Conservation (phyloP, 2,113 vertebrate species). For the Apodemus sylvaticus region DNA sequence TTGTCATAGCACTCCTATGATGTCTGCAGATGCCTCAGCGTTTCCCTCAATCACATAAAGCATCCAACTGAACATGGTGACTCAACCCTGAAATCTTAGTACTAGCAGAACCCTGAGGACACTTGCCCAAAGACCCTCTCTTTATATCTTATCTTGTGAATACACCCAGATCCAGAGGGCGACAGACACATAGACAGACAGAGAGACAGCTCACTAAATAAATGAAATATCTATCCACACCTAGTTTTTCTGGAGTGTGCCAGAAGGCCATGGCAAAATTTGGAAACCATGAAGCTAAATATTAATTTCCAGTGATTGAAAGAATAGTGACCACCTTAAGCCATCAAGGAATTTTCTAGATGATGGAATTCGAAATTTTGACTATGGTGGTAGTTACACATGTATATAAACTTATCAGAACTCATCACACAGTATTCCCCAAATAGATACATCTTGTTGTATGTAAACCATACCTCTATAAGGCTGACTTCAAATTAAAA, state of each 20-base stretch:
- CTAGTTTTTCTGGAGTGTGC: fast-evolving
- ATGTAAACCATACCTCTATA: neutral
- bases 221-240: neutral
- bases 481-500: neutral
- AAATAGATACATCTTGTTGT: neutral
- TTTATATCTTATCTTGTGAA: neutral
- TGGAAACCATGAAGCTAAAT: neutral
- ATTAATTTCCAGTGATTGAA: neutral
- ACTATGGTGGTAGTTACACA: neutral
- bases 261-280: too few relatives aligned
- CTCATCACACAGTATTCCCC: neutral
- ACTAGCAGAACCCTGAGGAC: neutral
- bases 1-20: neutral
- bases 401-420: neutral
- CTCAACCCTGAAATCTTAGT: neutral
- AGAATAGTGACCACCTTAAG: neutral
- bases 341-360: neutral
- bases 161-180: neutral
- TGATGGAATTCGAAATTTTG: neutral
- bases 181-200: neutral
- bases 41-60: neutral
- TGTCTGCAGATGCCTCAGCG: neutral
- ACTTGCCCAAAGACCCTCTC: neutral
- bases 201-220: neutral
- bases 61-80: neutral